Percentiles rank a stretch among this genome's conserved stretches.
Evolutionary conservation across 2,113 vertebrate genomes (phyloP).

Genomic region (Etia nguti): DNA sequence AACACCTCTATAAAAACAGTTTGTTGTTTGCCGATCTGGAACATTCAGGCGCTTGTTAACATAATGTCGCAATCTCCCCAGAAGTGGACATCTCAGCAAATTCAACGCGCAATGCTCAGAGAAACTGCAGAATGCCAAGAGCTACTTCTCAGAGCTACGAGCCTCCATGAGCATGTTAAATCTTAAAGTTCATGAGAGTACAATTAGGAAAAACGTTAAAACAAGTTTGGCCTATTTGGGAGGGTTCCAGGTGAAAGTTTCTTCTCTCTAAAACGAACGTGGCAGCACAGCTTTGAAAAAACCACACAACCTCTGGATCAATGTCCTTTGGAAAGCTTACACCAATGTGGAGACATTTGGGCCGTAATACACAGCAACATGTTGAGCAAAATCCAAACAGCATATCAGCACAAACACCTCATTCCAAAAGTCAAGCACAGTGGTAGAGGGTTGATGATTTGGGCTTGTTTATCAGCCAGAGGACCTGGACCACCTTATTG

Average conservation of each 20-base stretch:
- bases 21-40: neutral
- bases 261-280: neutral
- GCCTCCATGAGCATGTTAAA: neutral
- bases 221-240: neutral
- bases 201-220: neutral
- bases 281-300: neutral
- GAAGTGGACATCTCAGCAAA: neutral
- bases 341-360: neutral
- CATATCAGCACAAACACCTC: neutral
- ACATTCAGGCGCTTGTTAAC: neutral
- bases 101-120: accelerated
- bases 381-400: neutral
- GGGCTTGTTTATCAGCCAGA: neutral
- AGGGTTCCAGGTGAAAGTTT: neutral
- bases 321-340: neutral
- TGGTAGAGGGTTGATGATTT: neutral
- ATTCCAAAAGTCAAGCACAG: neutral
- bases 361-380: neutral
- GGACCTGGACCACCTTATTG: neutral
- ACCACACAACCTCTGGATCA: neutral
- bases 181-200: neutral
- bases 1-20: neutral
- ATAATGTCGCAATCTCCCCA: neutral
- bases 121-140: neutral
- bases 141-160: neutral